phyloP scores from a whole-genome alignment of 2,888 invertebrate species.

The Ochropleura plecta region DNA sequence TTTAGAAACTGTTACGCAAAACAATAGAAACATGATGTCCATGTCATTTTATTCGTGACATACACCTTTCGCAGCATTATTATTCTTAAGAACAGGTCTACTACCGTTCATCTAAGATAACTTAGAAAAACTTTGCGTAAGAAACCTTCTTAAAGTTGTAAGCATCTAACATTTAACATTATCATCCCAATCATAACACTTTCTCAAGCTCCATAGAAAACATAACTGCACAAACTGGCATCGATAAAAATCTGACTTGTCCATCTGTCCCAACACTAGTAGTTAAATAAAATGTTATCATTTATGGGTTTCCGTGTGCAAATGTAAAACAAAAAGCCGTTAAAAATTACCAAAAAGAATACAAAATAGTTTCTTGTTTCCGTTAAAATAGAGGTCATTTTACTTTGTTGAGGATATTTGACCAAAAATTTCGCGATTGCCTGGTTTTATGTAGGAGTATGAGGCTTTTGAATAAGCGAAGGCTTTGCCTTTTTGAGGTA shows the following conservation, averaged over 20 bases:
- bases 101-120: constrained; percentile 38
- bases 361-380: constrained; percentile 50
- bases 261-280: constrained; percentile 69
- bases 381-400: constrained; percentile 59
- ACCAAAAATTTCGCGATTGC: constrained; percentile 42
- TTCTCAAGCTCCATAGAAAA: constrained; percentile 23
- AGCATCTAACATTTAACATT: constrained; percentile 34
- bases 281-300: constrained; percentile 71
- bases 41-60: constrained; percentile 4
- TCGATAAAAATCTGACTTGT: constrained; percentile 58
- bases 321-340: constrained; percentile 60
- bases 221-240: constrained; percentile 32
- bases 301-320: constrained; percentile 78
- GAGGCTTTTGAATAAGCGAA: constrained; percentile 42
- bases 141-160: background rate
- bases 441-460: constrained; percentile 44
- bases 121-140: constrained; percentile 7
- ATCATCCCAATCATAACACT: constrained; percentile 39
- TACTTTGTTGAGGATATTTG: constrained; percentile 40
- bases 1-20: background rate
- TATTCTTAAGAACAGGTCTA: background rate
- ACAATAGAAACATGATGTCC: background rate
- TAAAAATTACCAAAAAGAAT: constrained; percentile 34
- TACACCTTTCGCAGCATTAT: background rate
- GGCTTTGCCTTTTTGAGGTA: constrained; percentile 2